Evolutionary conservation across 2,888 invertebrate species (phyloP).

Genomic region (Chesias legatella): DNA sequence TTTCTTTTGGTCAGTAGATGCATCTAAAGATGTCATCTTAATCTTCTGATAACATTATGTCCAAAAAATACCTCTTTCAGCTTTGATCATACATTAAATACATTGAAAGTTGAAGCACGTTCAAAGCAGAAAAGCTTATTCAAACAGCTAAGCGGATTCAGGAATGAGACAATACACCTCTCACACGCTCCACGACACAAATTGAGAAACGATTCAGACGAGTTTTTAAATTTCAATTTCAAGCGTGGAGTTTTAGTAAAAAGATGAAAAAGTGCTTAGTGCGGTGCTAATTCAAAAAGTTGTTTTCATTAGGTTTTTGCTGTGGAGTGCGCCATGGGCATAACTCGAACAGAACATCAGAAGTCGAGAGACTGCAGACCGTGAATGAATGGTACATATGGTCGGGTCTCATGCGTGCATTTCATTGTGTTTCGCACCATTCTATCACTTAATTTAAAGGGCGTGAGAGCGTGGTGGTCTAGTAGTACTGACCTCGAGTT

Average conservation of each 20-base stretch:
- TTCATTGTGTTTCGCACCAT: too few relatives aligned
- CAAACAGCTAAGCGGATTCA: conserved; percentile 19
- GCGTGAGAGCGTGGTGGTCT: too few relatives aligned
- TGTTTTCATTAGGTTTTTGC: conserved; percentile 71
- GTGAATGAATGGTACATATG: conserved; percentile 60
- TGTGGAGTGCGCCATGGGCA: conserved; percentile 49
- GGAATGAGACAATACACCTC: conserved; percentile 25
- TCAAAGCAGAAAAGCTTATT: conserved; percentile 21
- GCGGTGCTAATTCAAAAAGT: conserved; percentile 77
- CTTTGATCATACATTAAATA: too few relatives aligned
- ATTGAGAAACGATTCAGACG: conserved; percentile 37
- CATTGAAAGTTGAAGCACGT: conserved; percentile 3
- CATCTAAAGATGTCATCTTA: too few relatives aligned
- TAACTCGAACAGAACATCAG: conserved; percentile 62
- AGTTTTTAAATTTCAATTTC: conserved; percentile 44
- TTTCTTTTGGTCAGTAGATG: background rate
- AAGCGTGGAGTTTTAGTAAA: conserved; percentile 58
- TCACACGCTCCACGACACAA: conserved; percentile 28
- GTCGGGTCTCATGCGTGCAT: too few relatives aligned
- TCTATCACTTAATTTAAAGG: too few relatives aligned
- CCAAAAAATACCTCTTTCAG: too few relatives aligned
- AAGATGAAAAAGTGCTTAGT: conserved; percentile 60
- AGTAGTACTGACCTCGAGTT: too few relatives aligned
- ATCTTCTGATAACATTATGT: too few relatives aligned
- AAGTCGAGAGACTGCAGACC: too few relatives aligned